A percentile compares a stretch with the other conserved stretches of the same genome.
Evolutionary conservation across 2,113 vertebrate species (phyloP).

Genomic region (Manacus vitellinus): DNA sequence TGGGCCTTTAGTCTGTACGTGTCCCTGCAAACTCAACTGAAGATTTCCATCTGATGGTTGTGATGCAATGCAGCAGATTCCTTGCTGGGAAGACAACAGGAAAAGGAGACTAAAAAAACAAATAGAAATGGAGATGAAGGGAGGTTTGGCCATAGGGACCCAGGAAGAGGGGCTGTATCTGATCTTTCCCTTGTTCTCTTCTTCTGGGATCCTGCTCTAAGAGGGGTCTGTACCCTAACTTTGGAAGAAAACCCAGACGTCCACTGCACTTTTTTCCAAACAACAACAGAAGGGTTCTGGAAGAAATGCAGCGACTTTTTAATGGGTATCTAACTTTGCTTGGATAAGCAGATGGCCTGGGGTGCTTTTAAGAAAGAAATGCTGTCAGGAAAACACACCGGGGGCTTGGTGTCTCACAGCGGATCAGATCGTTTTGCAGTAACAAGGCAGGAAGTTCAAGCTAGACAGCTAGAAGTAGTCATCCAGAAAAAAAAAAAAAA

Average conservation of each 20-base stretch:
- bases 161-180: background rate
- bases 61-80: background rate
- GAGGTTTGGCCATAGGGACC: background rate
- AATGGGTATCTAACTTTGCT: background rate
- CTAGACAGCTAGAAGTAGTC: background rate
- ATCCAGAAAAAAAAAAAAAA: background rate
- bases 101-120: background rate
- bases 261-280: background rate
- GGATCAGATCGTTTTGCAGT: background rate
- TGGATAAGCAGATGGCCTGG: background rate
- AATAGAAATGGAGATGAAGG: background rate
- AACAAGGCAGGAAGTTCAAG: slow-evolving; percentile 25
- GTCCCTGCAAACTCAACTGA: background rate
- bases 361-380: background rate
- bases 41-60: background rate
- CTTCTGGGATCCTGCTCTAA: background rate
- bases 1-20: background rate
- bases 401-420: background rate
- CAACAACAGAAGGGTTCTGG: background rate
- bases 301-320: background rate
- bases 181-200: background rate
- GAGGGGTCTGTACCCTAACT: background rate
- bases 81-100: background rate
- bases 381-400: background rate
- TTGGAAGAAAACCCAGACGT: background rate